phyloP scores from a whole-genome alignment of 2,113 vertebrate species.

The Rhinichthys klamathensis region DNA sequence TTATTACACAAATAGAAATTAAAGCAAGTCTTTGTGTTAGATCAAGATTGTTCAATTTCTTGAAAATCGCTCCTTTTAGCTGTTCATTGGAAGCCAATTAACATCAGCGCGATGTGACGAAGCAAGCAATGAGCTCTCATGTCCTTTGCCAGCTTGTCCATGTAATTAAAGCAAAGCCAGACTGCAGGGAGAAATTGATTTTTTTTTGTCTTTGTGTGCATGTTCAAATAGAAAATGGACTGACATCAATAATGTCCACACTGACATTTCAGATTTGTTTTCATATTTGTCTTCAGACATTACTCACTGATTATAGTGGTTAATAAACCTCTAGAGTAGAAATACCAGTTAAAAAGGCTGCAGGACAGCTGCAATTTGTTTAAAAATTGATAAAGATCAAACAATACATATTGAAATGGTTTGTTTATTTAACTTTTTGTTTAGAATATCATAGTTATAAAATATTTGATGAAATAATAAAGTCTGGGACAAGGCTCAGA shows the following conservation, averaged over 20 bases:
- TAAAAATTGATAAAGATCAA: background rate
- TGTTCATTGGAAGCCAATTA: slow-evolving; percentile 9
- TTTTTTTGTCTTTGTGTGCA: slow-evolving; percentile 6
- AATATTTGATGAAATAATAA: background rate
- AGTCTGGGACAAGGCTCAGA: background rate
- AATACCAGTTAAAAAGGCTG: background rate
- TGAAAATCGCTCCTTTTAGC: background rate
- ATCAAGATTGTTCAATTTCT: background rate
- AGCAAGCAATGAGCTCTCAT: background rate
- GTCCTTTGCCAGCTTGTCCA: background rate
- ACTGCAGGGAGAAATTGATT: slow-evolving; percentile 29
- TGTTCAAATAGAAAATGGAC: slow-evolving; percentile 37
- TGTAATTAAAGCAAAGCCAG: slow-evolving; percentile 11
- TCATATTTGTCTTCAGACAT: background rate
- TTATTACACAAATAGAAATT: background rate
- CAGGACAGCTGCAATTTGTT: background rate
- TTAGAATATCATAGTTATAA: background rate
- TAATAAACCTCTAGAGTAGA: background rate
- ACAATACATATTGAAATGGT: no score
- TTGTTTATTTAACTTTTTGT: no score
- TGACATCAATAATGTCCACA: slow-evolving; percentile 41
- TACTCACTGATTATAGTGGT: background rate
- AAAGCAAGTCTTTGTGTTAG: background rate
- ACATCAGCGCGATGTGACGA: background rate
- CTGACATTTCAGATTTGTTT: slow-evolving; percentile 21